Evolutionary conservation across 2,113 vertebrate species (phyloP), one percentile per base, ranked within the genome.

Genomic region (Sander vitreus): DNA sequence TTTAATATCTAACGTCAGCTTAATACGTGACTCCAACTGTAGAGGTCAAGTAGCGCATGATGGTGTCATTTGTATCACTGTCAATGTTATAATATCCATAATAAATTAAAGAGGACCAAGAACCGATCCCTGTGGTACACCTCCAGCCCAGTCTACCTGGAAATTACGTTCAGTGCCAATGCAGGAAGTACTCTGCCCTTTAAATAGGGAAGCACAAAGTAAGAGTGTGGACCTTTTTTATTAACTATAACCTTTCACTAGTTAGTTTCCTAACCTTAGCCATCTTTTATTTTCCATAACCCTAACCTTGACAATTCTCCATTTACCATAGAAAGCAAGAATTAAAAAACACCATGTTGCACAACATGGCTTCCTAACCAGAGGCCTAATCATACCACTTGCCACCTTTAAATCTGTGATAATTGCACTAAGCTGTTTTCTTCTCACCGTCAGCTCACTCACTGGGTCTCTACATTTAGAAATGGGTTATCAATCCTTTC

Each of bases 1-100:
- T 57, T 75, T 18, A 47, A 33, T 21, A 51, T 71, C 23, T 27
- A 25, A 39, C 47, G 55, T 54, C 18, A 45, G 67, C 83, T 43
- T n/a, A 54, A 33, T 33, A 33, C 5, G 5, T 33, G 0, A 33
- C 30, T 33, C 30, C 30, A 33, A 5, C 30, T 33, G 30, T 33
- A 33, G 30, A 33, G 30, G 5, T 0, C 30, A 33, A 5, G 30
- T 33, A 33, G 62, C 21, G 5, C 10, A 2, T 39, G 5, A 64
- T 39, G 9, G 9, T n/a, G 60, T 72, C n/a, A 48, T 45, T 53
- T 47, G 13, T 51, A 16, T 57, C 11, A 57, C 15, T 25, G 58
- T 43, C 6, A 69, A 33, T 50, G 27, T 18, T n/a, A 33, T 33
- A 33, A 33, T 33, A 33, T 0, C 30, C 51, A 33, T 47, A 47